These are phyloP conservation scores for Helostoma temminkii DNA, from an alignment of 2,797 vertebrate species.

Conservation along the genomic window DNA sequence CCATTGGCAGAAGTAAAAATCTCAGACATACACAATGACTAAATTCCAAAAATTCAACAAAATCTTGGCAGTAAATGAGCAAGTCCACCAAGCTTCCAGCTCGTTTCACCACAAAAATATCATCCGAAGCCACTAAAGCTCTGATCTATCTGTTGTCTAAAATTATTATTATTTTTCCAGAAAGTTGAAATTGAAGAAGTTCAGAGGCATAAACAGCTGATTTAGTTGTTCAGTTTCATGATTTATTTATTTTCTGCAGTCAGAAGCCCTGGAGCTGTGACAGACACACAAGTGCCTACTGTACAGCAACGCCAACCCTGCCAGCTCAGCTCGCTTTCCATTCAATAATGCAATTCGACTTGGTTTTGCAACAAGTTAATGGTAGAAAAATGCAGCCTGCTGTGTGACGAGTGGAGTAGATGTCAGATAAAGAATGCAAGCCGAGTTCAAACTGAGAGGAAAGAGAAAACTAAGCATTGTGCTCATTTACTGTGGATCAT, in stretches of 20 bases:
- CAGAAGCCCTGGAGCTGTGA: conserved; percentile 19
- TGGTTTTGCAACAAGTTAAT: conserved; percentile 27
- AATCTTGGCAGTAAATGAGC: background rate
- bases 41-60: background rate
- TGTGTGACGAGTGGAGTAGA: conserved; percentile 11
- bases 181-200: background rate
- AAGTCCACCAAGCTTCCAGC: background rate
- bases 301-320: background rate
- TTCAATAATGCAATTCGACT: conserved; percentile 17
- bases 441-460: conserved; percentile 16
- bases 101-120: background rate
- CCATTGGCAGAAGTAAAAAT: background rate
- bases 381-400: background rate
- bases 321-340: background rate
- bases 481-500: background rate
- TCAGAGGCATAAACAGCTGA: conserved; percentile 21
- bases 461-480: conserved; percentile 2
- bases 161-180: no score
- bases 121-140: background rate
- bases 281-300: conserved; percentile 19
- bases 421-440: background rate
- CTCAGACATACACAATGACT: background rate
- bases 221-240: conserved; percentile 45
- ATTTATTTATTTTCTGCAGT: conserved; percentile 62
- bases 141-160: background rate